phyloP scores from a whole-genome alignment of 2,797 vertebrate genomes.

The Alfaro cultratus region DNA sequence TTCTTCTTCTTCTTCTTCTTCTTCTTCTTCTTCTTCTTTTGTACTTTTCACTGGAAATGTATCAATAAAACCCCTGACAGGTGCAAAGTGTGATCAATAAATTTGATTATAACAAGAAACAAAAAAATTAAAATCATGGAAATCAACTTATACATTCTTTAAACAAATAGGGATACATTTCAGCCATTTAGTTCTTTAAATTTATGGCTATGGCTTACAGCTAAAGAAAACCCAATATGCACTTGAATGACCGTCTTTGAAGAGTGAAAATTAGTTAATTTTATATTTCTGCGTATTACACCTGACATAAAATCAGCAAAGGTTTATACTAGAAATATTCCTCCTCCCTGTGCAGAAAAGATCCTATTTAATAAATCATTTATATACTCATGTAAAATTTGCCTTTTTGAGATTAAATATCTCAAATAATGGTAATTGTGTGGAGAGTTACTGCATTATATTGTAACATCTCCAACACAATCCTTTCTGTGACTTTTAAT shows the following conservation, averaged over 20 bases:
- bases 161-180: background rate
- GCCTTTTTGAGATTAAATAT: background rate
- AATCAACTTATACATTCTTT: background rate
- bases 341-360: background rate
- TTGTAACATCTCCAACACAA: background rate
- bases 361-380: background rate
- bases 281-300: background rate
- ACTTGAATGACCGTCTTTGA: background rate
- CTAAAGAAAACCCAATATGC: background rate
- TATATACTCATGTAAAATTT: background rate
- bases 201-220: no score
- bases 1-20: no score
- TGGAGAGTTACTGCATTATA: background rate
- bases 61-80: background rate
- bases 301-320: background rate
- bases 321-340: background rate
- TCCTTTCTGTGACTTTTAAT: background rate
- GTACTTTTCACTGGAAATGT: background rate
- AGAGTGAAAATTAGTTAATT: background rate
- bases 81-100: background rate
- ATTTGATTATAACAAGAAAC: background rate
- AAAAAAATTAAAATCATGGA: background rate
- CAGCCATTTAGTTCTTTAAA: background rate
- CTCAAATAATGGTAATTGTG: background rate
- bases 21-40: no score